Evolutionary conservation across 2,113 vertebrate species (phyloP).

Genomic region (Festucalex cinctus): DNA sequence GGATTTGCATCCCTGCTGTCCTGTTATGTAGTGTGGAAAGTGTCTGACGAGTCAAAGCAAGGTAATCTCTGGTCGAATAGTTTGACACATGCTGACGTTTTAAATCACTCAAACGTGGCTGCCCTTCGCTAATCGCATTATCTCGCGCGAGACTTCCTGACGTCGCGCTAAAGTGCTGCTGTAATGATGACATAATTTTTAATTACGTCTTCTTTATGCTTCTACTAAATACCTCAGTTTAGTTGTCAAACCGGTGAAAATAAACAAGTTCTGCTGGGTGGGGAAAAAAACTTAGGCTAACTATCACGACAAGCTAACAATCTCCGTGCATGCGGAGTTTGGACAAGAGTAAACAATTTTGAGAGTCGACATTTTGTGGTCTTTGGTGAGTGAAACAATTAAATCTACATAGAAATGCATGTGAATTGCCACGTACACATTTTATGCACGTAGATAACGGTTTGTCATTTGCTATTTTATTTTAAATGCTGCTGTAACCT

Average conservation of each 20-base stretch:
- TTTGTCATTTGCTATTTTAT: not conserved
- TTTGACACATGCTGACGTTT: not conserved
- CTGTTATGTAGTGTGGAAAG: constrained; percentile 2
- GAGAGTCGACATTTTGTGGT: not conserved
- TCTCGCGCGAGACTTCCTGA: not conserved
- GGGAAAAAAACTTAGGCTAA: not conserved
- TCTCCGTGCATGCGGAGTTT: not conserved
- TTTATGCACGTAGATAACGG: not conserved
- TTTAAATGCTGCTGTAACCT: not conserved
- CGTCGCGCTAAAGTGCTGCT: not conserved
- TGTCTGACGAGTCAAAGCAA: constrained; percentile 1
- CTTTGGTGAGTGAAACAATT: not conserved
- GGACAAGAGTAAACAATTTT: not conserved
- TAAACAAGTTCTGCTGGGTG: not conserved
- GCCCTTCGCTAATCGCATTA: not conserved
- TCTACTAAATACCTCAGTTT: not conserved
- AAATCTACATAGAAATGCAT: not conserved
- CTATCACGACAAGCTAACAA: not conserved
- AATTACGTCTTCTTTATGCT: not conserved
- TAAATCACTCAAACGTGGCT: not conserved
- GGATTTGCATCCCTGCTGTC: constrained; percentile 11
- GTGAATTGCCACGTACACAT: not conserved
- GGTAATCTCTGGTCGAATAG: not conserved
- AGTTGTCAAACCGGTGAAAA: not conserved
- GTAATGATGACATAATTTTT: not conserved